phyloP scores from a whole-genome alignment of 2,113 vertebrate genomes.

The Emydocephalus ijimae region DNA sequence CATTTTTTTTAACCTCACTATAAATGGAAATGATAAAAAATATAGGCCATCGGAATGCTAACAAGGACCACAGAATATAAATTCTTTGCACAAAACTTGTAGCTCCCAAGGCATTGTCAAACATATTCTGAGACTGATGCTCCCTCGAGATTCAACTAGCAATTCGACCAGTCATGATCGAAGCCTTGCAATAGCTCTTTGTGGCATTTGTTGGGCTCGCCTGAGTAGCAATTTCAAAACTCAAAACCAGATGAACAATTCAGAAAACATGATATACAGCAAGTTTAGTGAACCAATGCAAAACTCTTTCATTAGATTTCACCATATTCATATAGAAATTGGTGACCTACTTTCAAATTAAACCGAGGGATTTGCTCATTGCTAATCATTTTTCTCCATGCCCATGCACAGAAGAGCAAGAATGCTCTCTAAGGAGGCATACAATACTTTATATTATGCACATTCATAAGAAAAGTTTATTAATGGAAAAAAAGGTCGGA shows the following conservation, averaged over 20 bases:
- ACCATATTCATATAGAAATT: neutral
- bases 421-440: neutral
- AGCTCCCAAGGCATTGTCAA: neutral
- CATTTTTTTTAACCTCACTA: neutral
- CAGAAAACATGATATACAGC: neutral
- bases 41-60: neutral
- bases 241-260: neutral
- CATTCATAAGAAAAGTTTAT: neutral
- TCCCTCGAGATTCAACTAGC: neutral
- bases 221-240: neutral
- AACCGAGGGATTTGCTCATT: neutral
- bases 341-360: neutral
- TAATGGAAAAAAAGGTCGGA: neutral
- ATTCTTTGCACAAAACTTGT: neutral
- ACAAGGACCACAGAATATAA: neutral
- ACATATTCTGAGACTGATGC: neutral
- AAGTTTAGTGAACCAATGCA: neutral
- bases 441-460: neutral
- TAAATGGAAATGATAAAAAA: neutral
- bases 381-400: neutral
- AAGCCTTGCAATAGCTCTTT: neutral
- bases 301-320: neutral
- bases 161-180: neutral
- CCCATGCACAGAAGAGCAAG: neutral
- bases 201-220: neutral